phyloP scores from a whole-genome alignment of 2,888 invertebrate genomes.

The Himalopsyche anomala region DNA sequence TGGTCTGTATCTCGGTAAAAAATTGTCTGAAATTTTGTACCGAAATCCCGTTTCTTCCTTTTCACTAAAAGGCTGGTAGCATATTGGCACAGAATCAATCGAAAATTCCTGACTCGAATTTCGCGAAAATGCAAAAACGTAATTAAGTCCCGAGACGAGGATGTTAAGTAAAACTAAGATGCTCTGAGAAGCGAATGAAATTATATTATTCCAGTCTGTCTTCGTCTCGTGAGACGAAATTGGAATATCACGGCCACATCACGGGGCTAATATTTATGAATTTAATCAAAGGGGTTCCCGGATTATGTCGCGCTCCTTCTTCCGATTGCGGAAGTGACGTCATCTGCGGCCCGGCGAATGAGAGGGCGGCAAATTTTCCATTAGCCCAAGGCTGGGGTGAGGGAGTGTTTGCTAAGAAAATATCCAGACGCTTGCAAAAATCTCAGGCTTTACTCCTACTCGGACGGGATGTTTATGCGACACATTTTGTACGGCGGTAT shows the following conservation, averaged over 20 bases:
- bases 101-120: no score
- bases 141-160: background rate
- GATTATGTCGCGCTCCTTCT: slow-evolving; percentile 39
- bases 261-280: slow-evolving; percentile 5
- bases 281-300: slow-evolving; percentile 38
- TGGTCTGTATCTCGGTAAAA: no score
- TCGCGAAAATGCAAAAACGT: no score
- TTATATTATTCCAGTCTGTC: slow-evolving; percentile 8
- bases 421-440: slow-evolving; percentile 46
- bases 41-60: no score
- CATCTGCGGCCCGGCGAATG: slow-evolving; percentile 28
- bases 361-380: slow-evolving; percentile 55
- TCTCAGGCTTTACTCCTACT: slow-evolving; percentile 4
- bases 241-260: slow-evolving; percentile 12
- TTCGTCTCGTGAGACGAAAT: slow-evolving; percentile 6
- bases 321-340: slow-evolving; percentile 35
- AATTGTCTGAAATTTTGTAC: no score
- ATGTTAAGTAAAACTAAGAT: background rate
- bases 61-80: no score
- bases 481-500: slow-evolving; percentile 22
- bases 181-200: background rate
- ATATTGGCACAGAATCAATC: no score
- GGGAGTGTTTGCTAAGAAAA: slow-evolving; percentile 53
- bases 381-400: slow-evolving; percentile 47
- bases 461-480: slow-evolving; percentile 31